phyloP scores from a whole-genome alignment of 1,140 invertebrate species.

The Luehdorfia chinensis region DNA sequence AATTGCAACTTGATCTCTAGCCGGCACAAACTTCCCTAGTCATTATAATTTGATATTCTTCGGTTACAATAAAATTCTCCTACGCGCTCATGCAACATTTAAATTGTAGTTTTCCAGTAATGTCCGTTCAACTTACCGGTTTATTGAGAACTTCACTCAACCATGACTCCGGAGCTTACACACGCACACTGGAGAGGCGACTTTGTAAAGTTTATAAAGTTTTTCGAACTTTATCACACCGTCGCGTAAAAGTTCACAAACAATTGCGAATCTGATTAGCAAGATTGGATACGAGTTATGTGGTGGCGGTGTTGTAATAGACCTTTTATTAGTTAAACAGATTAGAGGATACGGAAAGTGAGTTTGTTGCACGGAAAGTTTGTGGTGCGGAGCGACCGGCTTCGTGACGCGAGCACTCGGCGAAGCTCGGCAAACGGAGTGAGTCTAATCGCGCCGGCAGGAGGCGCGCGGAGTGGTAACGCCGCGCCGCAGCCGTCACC shows the following conservation, averaged over 20 bases:
- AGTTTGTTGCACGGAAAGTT: too few species aligned
- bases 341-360: neutral
- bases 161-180: slow-evolving; percentile 47
- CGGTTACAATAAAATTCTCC: neutral
- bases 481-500: neutral
- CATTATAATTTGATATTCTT: neutral
- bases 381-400: too few species aligned
- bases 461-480: too few species aligned
- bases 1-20: too few species aligned
- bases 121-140: slow-evolving; percentile 67
- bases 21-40: too few species aligned
- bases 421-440: too few species aligned
- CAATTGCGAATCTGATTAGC: neutral
- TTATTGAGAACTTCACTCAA: slow-evolving; percentile 56
- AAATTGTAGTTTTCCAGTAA: slow-evolving; percentile 53
- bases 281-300: neutral
- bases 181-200: slow-evolving; percentile 35
- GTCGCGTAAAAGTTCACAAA: slow-evolving; percentile 34
- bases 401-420: too few species aligned
- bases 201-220: slow-evolving; percentile 48
- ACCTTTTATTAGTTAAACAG: neutral
- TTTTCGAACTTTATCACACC: slow-evolving; percentile 47
- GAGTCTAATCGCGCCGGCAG: too few species aligned
- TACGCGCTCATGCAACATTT: slow-evolving; percentile 26
- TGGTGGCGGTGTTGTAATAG: neutral